These are phyloP conservation scores for Dromas ardeola DNA, from an alignment of 2,113 vertebrate species.

Conservation along the genomic window DNA sequence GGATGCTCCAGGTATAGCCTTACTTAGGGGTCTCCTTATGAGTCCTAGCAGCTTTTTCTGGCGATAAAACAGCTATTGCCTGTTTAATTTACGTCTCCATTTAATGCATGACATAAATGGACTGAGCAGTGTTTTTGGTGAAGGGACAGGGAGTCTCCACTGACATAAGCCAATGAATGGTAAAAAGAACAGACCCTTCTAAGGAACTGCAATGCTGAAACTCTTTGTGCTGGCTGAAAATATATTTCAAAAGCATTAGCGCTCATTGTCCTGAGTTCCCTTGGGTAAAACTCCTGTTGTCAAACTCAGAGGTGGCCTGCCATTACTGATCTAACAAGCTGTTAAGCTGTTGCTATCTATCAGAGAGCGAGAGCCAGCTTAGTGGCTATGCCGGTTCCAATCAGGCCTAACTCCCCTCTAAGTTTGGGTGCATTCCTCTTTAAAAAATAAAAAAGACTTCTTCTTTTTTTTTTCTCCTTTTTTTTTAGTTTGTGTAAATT, in stretches of 20 bases:
- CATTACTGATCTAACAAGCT: not conserved
- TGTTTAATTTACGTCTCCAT: not conserved
- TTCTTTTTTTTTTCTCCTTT: accelerated
- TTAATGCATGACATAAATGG: not conserved
- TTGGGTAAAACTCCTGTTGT: not conserved
- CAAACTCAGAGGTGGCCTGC: not conserved
- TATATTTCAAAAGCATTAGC: not conserved
- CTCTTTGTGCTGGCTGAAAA: not conserved
- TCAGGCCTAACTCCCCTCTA: accelerated
- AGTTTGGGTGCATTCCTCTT: not conserved
- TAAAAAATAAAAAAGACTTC: not conserved
- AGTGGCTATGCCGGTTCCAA: not conserved
- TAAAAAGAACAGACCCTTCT: not conserved
- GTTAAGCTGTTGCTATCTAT: not conserved
- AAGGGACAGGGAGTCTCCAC: not conserved
- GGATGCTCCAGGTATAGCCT: not conserved
- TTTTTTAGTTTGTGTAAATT: not conserved
- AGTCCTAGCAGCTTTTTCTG: not conserved
- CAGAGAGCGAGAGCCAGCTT: not conserved
- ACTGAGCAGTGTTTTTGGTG: not conserved
- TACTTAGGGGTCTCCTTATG: not conserved
- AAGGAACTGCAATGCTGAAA: not conserved
- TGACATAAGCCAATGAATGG: not conserved
- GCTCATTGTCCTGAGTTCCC: not conserved
- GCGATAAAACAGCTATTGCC: not conserved